A percentile compares a stretch with the other conserved stretches of the same genome.
Evolutionary conservation across 2,888 invertebrate species (phyloP).

Genomic region (Drosophila setosimentum): DNA sequence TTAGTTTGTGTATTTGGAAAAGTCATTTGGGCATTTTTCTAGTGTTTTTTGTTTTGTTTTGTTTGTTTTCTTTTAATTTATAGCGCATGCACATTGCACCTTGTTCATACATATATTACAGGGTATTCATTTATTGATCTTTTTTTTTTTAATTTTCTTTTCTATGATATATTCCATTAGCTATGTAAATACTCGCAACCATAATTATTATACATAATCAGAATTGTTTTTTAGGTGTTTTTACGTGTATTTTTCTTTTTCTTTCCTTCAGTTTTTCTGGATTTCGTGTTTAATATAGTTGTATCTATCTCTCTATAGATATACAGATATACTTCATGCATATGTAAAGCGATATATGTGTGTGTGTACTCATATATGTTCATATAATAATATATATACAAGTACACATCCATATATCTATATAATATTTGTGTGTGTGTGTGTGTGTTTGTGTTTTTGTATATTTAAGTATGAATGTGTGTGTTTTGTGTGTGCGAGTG

Average conservation of each 20-base stretch:
- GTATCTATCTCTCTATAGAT: conserved; percentile 13
- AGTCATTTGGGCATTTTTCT: conserved; percentile 47
- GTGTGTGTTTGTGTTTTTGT: conserved; percentile 17
- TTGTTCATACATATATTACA: conserved; percentile 45
- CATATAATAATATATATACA: conserved; percentile 13
- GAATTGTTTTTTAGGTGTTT: conserved; percentile 31
- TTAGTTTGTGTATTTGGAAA: conserved; percentile 46
- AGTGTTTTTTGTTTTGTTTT: conserved; percentile 12
- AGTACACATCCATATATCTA: conserved; percentile 13
- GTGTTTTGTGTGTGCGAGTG: conserved; percentile 49
- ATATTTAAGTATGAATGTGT: conserved; percentile 6
- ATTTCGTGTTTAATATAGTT: conserved; percentile 11
- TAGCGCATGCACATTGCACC: conserved; percentile 42
- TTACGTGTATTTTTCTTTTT: conserved; percentile 8
- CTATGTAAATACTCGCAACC: conserved; percentile 62
- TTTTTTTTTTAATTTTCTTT: conserved; percentile 7
- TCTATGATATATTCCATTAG: conserved; percentile 44
- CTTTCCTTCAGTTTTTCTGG: not conserved
- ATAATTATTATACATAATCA: conserved; percentile 46
- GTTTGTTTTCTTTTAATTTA: conserved; percentile 28
- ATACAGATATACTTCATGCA: conserved; percentile 27
- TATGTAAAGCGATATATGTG: conserved; percentile 29
- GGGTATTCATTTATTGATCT: conserved; percentile 30
- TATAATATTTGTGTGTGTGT: conserved; percentile 13
- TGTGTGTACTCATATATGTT: conserved; percentile 15